Conservation (phyloP, 2,113 vertebrate genomes). For the Perca fluviatilis region DNA sequence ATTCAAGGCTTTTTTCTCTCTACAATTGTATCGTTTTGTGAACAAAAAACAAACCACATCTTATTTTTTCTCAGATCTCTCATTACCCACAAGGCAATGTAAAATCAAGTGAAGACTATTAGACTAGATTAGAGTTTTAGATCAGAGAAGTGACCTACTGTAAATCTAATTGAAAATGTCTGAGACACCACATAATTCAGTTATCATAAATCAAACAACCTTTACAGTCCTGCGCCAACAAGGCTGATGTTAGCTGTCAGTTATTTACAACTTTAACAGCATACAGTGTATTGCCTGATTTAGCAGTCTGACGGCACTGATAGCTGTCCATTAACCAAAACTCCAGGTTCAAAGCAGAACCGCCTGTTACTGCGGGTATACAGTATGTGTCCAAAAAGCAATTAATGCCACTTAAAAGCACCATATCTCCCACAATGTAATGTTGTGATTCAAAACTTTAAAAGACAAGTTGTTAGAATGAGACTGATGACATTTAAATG, state of each 20-base stretch:
- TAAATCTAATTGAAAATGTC: constrained; percentile 2
- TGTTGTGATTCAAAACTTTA: too few species aligned
- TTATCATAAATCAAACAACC: constrained; percentile 10
- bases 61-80: neutral
- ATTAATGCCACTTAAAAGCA: neutral
- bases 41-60: neutral
- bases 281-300: constrained; percentile 6
- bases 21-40: neutral
- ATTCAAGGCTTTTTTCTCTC: neutral
- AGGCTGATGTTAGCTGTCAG: constrained; percentile 9
- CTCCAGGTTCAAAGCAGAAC: neutral
- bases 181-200: neutral
- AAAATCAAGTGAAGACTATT: neutral
- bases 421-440: too few species aligned
- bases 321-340: constrained; percentile 6
- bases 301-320: neutral
- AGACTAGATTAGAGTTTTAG: neutral
- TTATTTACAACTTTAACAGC: constrained; percentile 16
- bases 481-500: too few species aligned
- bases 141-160: constrained; percentile 3
- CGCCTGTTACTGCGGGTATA: neutral
- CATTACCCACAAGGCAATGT: neutral
- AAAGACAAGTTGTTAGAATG: too few species aligned
- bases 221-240: neutral
- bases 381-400: neutral